phyloP scores from a whole-genome alignment of 2,888 invertebrate species.

The Cabera pusaria region DNA sequence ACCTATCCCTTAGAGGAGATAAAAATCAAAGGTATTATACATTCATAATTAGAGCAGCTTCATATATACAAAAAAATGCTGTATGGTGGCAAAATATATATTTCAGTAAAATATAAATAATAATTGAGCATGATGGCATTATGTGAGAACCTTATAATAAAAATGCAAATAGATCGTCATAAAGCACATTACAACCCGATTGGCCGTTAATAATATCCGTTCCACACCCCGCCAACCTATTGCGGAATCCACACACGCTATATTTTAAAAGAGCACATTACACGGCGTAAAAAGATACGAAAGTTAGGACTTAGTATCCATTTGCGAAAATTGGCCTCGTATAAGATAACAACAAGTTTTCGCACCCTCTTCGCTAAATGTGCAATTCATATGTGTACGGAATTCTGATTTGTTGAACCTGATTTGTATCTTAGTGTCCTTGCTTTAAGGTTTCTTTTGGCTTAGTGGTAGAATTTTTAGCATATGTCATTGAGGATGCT shows the following conservation, averaged over 20 bases:
- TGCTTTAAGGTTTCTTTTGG: conserved; percentile 27
- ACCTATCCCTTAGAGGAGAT: too few relatives aligned
- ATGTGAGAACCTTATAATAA: too few relatives aligned
- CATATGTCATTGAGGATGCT: conserved; percentile 70
- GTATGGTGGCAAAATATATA: too few relatives aligned
- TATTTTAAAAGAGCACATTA: conserved; percentile 76
- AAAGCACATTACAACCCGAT: conserved; percentile 10
- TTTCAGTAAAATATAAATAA: too few relatives aligned
- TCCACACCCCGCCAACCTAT: conserved; percentile 47
- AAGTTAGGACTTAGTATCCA: conserved; percentile 82
- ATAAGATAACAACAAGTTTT: conserved; percentile 82
- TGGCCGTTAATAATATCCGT: conserved; percentile 26
- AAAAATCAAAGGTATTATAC: too few relatives aligned
- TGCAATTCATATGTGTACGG: conserved; percentile 80
- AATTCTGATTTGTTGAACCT: conserved; percentile 43
- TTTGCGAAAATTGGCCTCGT: conserved; percentile 82
- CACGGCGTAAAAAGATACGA: conserved; percentile 77
- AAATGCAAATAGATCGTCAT: background rate
- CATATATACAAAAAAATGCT: too few relatives aligned
- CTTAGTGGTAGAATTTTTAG: conserved; percentile 35
- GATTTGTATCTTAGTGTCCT: conserved; percentile 34
- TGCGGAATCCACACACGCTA: conserved; percentile 65
- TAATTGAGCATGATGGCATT: too few relatives aligned
- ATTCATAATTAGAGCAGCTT: too few relatives aligned
- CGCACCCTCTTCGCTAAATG: conserved; percentile 81